These are phyloP conservation scores for Rapana venosa DNA, from an alignment of 2,888 invertebrate genomes.

Conservation along the genomic window DNA sequence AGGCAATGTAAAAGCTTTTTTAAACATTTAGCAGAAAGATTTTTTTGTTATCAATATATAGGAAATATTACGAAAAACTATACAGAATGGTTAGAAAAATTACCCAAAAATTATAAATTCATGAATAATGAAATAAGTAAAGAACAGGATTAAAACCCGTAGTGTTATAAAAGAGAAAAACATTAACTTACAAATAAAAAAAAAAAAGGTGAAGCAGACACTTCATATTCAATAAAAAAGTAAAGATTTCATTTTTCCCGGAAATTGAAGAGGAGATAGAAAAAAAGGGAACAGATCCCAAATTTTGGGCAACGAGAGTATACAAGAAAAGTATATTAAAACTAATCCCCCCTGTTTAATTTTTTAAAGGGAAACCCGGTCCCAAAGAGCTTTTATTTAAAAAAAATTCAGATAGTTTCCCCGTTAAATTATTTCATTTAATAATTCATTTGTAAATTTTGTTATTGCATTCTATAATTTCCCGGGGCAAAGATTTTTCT, in stretches of 20 bases:
- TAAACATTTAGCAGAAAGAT: neutral
- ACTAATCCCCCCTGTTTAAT: neutral
- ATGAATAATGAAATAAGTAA: conserved; percentile 9
- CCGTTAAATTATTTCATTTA: neutral
- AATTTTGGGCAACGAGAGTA: conserved; percentile 9
- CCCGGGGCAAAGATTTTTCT: neutral
- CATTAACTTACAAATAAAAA: conserved; percentile 5
- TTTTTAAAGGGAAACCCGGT: conserved; percentile 10
- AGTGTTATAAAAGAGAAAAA: neutral
- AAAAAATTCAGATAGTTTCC: conserved; percentile 12
- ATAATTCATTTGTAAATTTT: too few species aligned
- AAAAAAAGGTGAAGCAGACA: too few species aligned
- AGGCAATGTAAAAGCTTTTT: neutral
- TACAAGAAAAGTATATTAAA: neutral
- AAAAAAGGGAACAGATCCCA: neutral
- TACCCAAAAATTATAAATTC: conserved; percentile 4
- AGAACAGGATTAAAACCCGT: neutral
- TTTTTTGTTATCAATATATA: conserved; percentile 18
- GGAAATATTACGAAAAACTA: conserved; percentile 18
- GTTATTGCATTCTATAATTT: too few species aligned
- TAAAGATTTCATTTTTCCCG: neutral
- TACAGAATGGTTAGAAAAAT: conserved; percentile 10
- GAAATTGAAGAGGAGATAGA: conserved; percentile 11
- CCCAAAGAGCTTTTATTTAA: conserved; percentile 18
- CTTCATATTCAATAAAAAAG: conserved; percentile 9